Percentiles rank a stretch among this genome's conserved stretches.
These are phyloP conservation scores for Ifrita kowaldi DNA, from an alignment of 2,113 vertebrate genomes.

Conservation along the genomic window DNA sequence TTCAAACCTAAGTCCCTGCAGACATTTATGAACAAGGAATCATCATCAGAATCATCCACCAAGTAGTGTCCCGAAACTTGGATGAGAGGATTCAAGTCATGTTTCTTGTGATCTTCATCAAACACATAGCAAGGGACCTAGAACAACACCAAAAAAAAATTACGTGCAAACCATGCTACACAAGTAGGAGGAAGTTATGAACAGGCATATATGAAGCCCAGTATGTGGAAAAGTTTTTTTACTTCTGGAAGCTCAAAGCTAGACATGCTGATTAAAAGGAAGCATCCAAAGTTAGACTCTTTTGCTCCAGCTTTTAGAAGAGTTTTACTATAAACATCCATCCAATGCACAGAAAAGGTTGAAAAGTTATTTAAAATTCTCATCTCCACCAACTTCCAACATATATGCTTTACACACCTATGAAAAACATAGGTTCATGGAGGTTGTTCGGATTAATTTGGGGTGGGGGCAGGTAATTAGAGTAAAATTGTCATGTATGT, in stretches of 20 bases:
- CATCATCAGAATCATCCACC: constrained; percentile 88
- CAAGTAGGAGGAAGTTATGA: not conserved
- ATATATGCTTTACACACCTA: not conserved
- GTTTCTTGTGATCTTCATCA: constrained; percentile 82
- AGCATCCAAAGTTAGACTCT: not conserved
- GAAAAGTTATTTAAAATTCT: not conserved
- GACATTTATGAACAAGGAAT: constrained; percentile 87
- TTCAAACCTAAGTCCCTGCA: constrained; percentile 88
- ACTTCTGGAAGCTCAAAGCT: not conserved
- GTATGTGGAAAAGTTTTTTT: not conserved
- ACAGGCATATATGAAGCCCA: not conserved
- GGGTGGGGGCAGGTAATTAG: not conserved
- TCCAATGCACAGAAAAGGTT: not conserved
- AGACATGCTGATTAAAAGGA: not conserved
- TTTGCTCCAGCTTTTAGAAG: not conserved
- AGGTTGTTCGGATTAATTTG: not conserved
- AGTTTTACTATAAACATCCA: not conserved
- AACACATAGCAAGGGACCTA: constrained; percentile 92
- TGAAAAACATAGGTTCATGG: not conserved
- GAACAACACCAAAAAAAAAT: not conserved
- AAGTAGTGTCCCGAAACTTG: constrained; percentile 80
- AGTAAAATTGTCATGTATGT: not conserved
- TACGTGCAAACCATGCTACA: not conserved
- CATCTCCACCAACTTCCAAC: not conserved
- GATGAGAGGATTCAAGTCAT: constrained; percentile 91